Conservation (phyloP, 2,888 invertebrate species). For the Hermodice carunculata region DNA sequence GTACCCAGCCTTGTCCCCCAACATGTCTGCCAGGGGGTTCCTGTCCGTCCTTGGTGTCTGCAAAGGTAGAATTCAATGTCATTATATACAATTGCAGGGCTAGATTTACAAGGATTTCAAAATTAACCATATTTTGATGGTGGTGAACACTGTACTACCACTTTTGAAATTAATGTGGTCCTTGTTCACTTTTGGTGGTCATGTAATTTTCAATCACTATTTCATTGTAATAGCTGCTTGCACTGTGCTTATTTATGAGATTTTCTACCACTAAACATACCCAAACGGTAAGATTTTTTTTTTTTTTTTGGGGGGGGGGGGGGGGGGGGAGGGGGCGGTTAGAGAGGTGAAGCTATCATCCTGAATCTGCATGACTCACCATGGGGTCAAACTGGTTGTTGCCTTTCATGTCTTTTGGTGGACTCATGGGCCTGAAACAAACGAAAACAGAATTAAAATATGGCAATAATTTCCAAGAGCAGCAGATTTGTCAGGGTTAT, state of each 20-base stretch:
- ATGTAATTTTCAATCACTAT: too few species aligned
- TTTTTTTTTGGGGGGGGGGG: too few species aligned
- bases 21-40: background rate
- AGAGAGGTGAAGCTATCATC: background rate
- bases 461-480: background rate
- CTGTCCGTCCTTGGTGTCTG: constrained; percentile 16
- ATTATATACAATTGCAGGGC: background rate
- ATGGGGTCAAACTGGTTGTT: constrained; percentile 55
- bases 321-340: too few species aligned
- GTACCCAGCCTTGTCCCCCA: background rate
- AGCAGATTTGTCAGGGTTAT: background rate
- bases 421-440: constrained; percentile 54
- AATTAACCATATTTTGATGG: too few species aligned
- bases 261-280: too few species aligned
- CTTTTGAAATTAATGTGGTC: too few species aligned
- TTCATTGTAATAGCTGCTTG: too few species aligned
- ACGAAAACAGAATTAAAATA: background rate
- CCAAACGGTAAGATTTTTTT: too few species aligned
- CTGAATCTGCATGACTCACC: constrained; percentile 44
- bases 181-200: too few species aligned
- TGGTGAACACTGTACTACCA: too few species aligned
- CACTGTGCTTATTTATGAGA: too few species aligned
- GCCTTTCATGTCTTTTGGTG: constrained; percentile 63
- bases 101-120: background rate
- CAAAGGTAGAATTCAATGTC: background rate